Conservation (phyloP, 2,888 invertebrate genomes). For the Therioaphis trifolii region DNA sequence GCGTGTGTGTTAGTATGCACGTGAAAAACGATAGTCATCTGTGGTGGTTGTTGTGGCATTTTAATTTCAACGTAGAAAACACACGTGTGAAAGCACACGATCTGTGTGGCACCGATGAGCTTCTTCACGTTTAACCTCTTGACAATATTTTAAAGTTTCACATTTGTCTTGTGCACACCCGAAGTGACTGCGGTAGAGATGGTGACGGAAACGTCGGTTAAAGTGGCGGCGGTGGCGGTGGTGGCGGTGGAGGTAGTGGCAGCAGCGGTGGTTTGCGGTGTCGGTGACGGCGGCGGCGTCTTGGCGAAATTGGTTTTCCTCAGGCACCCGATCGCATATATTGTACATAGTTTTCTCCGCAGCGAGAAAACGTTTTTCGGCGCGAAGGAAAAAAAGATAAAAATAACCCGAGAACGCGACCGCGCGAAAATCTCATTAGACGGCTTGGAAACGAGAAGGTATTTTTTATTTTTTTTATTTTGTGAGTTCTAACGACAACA, state of each 20-base stretch:
- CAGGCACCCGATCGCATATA: background rate
- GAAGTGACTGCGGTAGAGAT: no score
- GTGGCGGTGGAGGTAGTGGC: no score
- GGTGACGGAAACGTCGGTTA: no score
- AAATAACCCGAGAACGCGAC: background rate
- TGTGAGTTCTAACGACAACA: background rate
- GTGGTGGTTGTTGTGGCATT: background rate
- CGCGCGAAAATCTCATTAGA: background rate
- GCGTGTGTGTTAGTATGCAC: no score
- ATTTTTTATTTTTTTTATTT: no score
- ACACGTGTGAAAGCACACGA: background rate
- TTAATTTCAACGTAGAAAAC: constrained; percentile 22
- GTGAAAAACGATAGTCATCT: constrained; percentile 18
- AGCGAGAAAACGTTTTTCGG: background rate
- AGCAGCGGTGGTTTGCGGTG: no score
- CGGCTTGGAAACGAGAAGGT: no score
- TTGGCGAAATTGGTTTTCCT: constrained; percentile 36
- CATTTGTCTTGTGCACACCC: constrained; percentile 29
- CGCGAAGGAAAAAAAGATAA: background rate
- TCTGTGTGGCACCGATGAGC: background rate
- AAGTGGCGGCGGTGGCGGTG: background rate
- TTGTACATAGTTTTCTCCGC: background rate
- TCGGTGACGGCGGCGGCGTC: background rate
- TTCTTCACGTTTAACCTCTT: background rate
- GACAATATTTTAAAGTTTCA: constrained; percentile 35